phyloP scores from a whole-genome alignment of 1,140 invertebrate genomes.

The Caenorhabditis elegans region WBcel235 BX284605.5:11134001-11134500 shows the following conservation, averaged over 20 bases:
- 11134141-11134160: neutral
- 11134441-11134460: neutral
- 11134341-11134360: neutral
- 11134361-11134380: neutral
- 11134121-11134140: neutral
- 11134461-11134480: neutral
- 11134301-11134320: neutral
- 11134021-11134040: too few species aligned
- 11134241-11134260: neutral
- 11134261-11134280: conserved; percentile 19
- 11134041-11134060: too few species aligned
- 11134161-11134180: conserved; percentile 16
- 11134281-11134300: conserved; percentile 3
- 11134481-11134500: conserved; percentile 22
- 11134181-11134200: conserved; percentile 16
- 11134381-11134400: neutral
- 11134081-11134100: too few species aligned
- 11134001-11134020: too few species aligned
- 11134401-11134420: neutral
- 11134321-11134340: neutral
- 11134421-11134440: neutral
- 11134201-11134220: conserved; percentile 24
- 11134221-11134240: conserved; percentile 26
- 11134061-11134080: too few species aligned
- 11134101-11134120: too few species aligned